Conservation (phyloP, 2,888 invertebrate species). For the Creontiades dilutus region DNA sequence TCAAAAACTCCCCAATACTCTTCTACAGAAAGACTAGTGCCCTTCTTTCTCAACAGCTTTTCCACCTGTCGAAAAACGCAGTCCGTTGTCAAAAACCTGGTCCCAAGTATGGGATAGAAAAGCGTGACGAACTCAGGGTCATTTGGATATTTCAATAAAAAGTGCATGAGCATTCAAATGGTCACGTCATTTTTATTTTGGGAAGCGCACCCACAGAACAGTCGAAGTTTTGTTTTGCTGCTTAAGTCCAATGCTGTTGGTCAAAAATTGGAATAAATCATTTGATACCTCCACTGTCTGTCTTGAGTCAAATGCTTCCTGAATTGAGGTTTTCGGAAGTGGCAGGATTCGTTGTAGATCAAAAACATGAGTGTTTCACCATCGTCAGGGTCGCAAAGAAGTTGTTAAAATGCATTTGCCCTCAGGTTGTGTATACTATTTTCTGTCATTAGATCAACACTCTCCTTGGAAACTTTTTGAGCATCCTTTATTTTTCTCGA, state of each 20-base stretch:
- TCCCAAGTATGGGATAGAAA: slow-evolving; percentile 26
- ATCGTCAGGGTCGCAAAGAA: background rate
- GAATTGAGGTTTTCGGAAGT: slow-evolving; percentile 11
- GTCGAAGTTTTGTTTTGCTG: background rate
- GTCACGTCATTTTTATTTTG: slow-evolving; percentile 45
- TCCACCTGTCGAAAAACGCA: slow-evolving; percentile 14
- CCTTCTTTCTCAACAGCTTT: background rate
- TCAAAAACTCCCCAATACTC: background rate
- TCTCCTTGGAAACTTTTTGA: background rate
- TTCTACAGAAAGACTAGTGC: background rate
- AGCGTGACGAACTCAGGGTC: background rate
- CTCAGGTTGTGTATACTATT: no score
- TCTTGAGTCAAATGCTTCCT: slow-evolving; percentile 30
- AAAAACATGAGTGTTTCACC: background rate
- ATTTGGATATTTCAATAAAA: background rate
- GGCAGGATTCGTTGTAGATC: background rate
- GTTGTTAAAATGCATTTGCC: background rate
- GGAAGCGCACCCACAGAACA: slow-evolving; percentile 40
- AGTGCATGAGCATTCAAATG: background rate
- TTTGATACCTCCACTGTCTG: background rate
- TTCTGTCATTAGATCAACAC: background rate
- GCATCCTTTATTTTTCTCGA: no score
- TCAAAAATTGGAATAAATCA: background rate
- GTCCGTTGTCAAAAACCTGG: slow-evolving; percentile 33
- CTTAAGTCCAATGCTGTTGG: background rate